Base-by-base conservation (phyloP, 2,888 invertebrate genomes). In the Asteroscopus sphinx region DNA sequence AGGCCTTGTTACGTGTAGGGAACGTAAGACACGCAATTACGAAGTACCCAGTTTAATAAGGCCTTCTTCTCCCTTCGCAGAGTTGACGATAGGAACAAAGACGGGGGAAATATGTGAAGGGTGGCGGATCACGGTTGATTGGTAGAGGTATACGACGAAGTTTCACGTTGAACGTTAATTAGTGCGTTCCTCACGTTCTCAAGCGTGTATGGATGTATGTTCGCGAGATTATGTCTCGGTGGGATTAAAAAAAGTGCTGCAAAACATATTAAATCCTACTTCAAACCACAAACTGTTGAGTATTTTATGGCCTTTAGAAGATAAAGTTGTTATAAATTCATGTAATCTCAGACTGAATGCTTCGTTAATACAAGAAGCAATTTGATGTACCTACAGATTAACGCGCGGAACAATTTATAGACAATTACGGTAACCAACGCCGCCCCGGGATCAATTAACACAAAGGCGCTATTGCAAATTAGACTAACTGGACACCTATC, bases 81-180 rank as follows among this genome's bases (percentile, higher is more conserved):
- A 70, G 76, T 71, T 81, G 78, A 79, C 73, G 68, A 71, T 68
- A 72, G 70, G 76, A 80, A 83, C 69, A 81, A 77, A 84, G 80
- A 59, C 74, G 78, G 77, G 81, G 80, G 76, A 83, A 83, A 85
- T 82, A 78, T 85, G 85, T 86, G 80, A 75, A 83, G 78, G 83
- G 80, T 77, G 80, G 77, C 68, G 79, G 91, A 77, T 81, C 92
- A 83, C 56, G 81, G 81, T 83, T 84, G 78, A 84, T 82, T 89
- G 90, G 92, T 80, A 77, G 70, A 75, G 78, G 77, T 79, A 76
- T 77, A 83, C 77, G 85, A 80, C 88, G 65, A 90, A 93, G 93
- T 93, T 94, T 91, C 93, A 91, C 89, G 91, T 91, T 90, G 87
- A 86, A 88, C 91, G 89, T 92, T 94, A 94, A 94, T 94, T 93